Percentiles rank a stretch among this genome's conserved stretches.
phyloP scores from a whole-genome alignment of 1,140 invertebrate species.

The Pseudoatta argentina region DNA sequence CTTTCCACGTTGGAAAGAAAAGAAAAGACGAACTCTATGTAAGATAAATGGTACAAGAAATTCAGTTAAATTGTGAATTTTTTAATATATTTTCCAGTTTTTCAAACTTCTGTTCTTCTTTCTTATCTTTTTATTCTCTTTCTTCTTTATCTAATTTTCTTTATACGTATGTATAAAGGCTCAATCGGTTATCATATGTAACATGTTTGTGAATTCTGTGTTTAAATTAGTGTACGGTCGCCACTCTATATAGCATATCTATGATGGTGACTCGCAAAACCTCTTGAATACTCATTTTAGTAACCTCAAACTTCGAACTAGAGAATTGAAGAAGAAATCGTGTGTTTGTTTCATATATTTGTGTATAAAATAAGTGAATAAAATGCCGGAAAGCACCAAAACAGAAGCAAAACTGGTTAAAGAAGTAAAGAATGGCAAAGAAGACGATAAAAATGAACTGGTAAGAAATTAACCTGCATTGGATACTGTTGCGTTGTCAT shows the following conservation, averaged over 20 bases:
- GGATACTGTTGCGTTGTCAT: constrained; percentile 34
- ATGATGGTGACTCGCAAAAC: constrained; percentile 73
- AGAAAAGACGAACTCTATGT: too few species aligned
- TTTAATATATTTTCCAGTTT: too few species aligned
- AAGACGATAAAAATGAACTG: constrained; percentile 85
- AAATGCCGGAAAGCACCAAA: constrained; percentile 84
- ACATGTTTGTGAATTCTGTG: too few species aligned
- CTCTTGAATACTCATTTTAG: constrained; percentile 10
- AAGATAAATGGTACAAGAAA: too few species aligned
- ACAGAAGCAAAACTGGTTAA: constrained; percentile 79
- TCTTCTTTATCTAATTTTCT: too few species aligned
- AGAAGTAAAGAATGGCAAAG: constrained; percentile 82
- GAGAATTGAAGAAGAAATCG: too few species aligned
- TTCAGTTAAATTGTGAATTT: too few species aligned
- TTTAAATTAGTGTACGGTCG: background rate
- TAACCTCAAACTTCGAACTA: constrained; percentile 58
- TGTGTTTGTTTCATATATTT: constrained; percentile 9
- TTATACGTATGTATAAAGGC: too few species aligned
- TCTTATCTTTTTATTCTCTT: too few species aligned
- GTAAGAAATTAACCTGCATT: constrained; percentile 73
- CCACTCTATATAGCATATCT: constrained; percentile 11
- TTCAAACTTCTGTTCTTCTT: too few species aligned
- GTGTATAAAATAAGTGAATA: constrained; percentile 55
- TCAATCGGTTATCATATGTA: too few species aligned
- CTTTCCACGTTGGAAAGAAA: too few species aligned